A percentile compares a stretch with the other conserved stretches of the same genome.
These are phyloP conservation scores for Sorex maritimensis DNA, from an alignment of 2,797 vertebrate genomes.

Conservation along the genomic window DNA sequence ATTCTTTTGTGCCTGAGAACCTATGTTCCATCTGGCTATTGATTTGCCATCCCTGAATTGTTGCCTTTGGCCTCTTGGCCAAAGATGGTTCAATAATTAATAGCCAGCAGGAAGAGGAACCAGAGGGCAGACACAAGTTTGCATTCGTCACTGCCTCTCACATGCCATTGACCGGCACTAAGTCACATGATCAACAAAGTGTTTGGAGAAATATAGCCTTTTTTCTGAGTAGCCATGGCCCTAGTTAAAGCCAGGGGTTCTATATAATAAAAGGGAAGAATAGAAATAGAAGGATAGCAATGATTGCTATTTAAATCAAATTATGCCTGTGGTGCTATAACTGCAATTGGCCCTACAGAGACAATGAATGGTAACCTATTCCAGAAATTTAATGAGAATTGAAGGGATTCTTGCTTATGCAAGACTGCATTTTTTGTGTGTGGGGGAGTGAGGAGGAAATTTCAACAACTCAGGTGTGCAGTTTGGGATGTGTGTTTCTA, in stretches of 20 bases:
- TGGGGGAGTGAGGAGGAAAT: background rate
- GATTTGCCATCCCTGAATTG: background rate
- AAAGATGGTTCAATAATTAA: background rate
- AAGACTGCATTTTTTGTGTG: background rate
- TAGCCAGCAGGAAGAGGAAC: background rate
- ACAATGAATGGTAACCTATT: background rate
- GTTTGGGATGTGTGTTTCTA: background rate
- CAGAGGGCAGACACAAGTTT: background rate
- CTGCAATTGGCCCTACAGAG: background rate
- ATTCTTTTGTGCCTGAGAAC: background rate
- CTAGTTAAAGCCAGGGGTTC: slow-evolving; percentile 51
- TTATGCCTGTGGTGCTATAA: background rate
- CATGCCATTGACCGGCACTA: background rate
- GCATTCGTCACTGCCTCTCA: background rate
- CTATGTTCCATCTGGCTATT: background rate
- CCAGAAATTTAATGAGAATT: background rate
- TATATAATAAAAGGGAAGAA: background rate
- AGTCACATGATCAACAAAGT: background rate
- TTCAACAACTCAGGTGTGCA: background rate
- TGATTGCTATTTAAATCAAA: slow-evolving; percentile 25
- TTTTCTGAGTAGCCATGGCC: background rate
- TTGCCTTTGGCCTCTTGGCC: background rate
- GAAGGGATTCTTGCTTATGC: background rate
- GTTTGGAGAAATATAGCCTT: background rate
- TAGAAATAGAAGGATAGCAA: background rate